These are phyloP conservation scores for Pristionchus maxplancki DNA, from an alignment of 2,888 invertebrate species.

Conservation along the genomic window DNA sequence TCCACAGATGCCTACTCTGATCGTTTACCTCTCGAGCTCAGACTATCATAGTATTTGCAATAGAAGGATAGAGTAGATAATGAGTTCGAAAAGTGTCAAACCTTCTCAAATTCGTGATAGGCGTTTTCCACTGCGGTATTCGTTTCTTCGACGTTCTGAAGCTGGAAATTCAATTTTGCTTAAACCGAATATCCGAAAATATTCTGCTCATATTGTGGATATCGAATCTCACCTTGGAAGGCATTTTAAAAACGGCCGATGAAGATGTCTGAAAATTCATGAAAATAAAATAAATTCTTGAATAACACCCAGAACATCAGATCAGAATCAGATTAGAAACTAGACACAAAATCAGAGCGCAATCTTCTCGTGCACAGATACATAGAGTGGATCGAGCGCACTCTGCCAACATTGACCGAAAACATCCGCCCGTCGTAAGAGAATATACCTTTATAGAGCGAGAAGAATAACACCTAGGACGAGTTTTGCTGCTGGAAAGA, in stretches of 20 bases:
- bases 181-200: no score
- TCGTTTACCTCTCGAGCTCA: no score
- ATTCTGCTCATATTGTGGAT: no score
- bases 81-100: not conserved
- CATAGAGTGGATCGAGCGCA: no score
- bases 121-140: not conserved
- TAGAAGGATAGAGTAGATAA: no score
- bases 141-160: not conserved
- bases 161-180: no score
- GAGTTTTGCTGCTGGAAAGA: not conserved
- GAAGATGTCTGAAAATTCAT: not conserved
- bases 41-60: no score
- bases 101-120: not conserved
- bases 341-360: no score
- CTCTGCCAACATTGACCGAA: not conserved
- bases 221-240: not conserved
- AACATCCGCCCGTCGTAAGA: not conserved
- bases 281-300: no score
- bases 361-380: no score
- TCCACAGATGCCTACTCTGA: no score
- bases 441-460: not conserved
- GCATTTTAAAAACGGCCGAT: not conserved
- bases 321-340: not conserved
- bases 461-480: not conserved
- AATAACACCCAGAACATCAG: no score